These are phyloP conservation scores for Caranx melampygus DNA, from an alignment of 2,113 vertebrate genomes.

Conservation along the genomic window DNA sequence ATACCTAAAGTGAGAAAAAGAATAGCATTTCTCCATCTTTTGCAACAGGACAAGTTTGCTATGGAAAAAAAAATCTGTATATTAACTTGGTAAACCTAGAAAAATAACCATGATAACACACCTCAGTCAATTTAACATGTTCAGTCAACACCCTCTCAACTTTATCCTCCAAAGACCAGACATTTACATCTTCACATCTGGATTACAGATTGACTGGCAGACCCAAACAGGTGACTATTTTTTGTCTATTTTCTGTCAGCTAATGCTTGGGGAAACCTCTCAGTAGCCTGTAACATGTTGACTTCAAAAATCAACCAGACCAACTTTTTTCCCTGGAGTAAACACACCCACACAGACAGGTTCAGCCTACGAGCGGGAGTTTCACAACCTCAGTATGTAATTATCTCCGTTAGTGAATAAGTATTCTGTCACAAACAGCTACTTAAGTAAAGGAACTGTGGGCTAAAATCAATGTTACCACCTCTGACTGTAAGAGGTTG, in stretches of 20 bases:
- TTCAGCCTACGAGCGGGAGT: neutral
- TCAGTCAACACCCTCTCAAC: neutral
- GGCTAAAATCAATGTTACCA: neutral
- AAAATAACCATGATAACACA: too few species aligned
- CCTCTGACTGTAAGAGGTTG: neutral
- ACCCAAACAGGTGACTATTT: neutral
- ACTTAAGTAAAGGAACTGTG: neutral
- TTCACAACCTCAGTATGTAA: neutral
- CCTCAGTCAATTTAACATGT: neutral
- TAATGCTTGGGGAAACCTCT: constrained; percentile 29
- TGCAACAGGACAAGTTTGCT: too few species aligned
- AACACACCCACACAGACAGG: neutral
- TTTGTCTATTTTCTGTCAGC: constrained; percentile 4
- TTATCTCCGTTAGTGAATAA: constrained; percentile 23
- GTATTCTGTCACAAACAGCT: constrained; percentile 32
- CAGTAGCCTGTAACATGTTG: constrained; percentile 44
- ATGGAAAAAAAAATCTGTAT: too few species aligned
- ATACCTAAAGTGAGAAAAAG: too few species aligned
- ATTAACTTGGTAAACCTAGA: too few species aligned
- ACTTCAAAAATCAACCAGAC: constrained; percentile 26
- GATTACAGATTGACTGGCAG: neutral
- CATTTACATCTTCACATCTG: neutral
- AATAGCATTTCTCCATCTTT: too few species aligned
- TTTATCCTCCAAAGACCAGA: neutral
- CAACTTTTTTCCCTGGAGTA: neutral